Evolutionary conservation across 2,797 vertebrate species (phyloP).

Genomic region (Tympanoctomys barrerae): DNA sequence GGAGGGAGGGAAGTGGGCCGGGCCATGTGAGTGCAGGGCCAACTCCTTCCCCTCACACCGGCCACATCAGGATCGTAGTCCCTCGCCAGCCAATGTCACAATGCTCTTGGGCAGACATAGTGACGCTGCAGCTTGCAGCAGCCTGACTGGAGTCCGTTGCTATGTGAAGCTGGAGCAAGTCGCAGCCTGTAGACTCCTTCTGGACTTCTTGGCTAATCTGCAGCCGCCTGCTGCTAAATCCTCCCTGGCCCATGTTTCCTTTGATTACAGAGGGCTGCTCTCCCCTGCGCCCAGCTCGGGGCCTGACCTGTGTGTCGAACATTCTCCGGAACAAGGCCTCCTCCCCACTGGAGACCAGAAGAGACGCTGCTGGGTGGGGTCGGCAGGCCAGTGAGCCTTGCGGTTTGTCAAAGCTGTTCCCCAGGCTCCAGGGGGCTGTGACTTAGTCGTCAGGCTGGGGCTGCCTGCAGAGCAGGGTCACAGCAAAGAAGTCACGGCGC

Average conservation of each 20-base stretch:
- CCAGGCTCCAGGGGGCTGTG: neutral
- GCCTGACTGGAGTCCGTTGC: conserved; percentile 78
- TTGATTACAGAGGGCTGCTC: conserved; percentile 79
- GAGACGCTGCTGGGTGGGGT: neutral
- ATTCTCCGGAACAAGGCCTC: conserved; percentile 69
- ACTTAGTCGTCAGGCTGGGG: neutral
- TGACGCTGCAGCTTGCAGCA: conserved; percentile 69
- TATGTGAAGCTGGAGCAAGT: conserved; percentile 75
- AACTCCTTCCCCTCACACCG: conserved; percentile 41
- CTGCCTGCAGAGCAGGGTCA: neutral
- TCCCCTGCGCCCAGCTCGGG: conserved; percentile 77
- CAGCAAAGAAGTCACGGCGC: neutral
- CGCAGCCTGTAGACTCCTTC: conserved; percentile 77
- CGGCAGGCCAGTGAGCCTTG: neutral
- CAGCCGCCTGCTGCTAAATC: conserved; percentile 83
- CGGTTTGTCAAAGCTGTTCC: neutral
- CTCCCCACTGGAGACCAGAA: neutral
- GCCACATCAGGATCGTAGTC: conserved; percentile 64
- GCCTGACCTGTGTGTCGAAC: conserved; percentile 72
- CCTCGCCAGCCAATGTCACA: conserved; percentile 76
- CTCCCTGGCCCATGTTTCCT: conserved; percentile 70
- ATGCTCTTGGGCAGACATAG: conserved; percentile 71
- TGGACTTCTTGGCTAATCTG: conserved; percentile 71
- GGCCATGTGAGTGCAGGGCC: conserved; percentile 60
- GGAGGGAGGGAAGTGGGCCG: neutral